These are phyloP conservation scores for Coronaproctus castanopsis DNA, from an alignment of 2,888 invertebrate species.

Conservation along the genomic window DNA sequence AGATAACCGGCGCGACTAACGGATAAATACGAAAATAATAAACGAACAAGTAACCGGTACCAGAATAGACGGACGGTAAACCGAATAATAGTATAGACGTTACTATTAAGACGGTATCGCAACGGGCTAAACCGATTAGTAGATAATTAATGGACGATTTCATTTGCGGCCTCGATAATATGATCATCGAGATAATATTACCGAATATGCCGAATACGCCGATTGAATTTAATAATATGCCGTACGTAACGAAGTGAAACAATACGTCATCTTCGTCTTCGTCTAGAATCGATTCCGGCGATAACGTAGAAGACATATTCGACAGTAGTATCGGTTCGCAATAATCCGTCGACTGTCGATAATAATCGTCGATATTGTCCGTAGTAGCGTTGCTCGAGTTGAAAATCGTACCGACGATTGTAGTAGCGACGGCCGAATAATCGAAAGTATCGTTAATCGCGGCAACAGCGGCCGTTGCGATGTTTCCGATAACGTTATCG, in stretches of 20 bases:
- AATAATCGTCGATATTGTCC: too few relatives aligned
- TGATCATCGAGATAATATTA: slow-evolving; percentile 75
- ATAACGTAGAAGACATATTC: too few relatives aligned
- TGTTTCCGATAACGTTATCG: too few relatives aligned
- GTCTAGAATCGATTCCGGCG: not conserved
- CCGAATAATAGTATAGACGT: slow-evolving; percentile 72
- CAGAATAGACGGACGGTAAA: slow-evolving; percentile 63
- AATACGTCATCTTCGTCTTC: slow-evolving; percentile 30
- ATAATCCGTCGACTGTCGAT: not conserved
- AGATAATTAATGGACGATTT: slow-evolving; percentile 87
- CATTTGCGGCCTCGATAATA: slow-evolving; percentile 83
- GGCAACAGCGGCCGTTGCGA: too few relatives aligned
- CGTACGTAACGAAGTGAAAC: slow-evolving; percentile 62
- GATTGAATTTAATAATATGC: slow-evolving; percentile 56
- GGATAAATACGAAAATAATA: slow-evolving; percentile 54
- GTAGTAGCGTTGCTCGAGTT: too few relatives aligned
- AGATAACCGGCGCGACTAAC: slow-evolving; percentile 55
- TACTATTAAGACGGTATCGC: slow-evolving; percentile 75
- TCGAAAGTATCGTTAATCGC: too few relatives aligned
- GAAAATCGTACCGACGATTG: too few relatives aligned
- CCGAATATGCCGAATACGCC: slow-evolving; percentile 70
- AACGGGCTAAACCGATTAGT: slow-evolving; percentile 76
- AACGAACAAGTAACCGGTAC: slow-evolving; percentile 52
- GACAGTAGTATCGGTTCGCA: too few relatives aligned
- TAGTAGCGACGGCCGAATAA: too few relatives aligned